These are phyloP conservation scores for Carassius auratus DNA, from an alignment of 2,113 vertebrate species.

Conservation along the genomic window DNA sequence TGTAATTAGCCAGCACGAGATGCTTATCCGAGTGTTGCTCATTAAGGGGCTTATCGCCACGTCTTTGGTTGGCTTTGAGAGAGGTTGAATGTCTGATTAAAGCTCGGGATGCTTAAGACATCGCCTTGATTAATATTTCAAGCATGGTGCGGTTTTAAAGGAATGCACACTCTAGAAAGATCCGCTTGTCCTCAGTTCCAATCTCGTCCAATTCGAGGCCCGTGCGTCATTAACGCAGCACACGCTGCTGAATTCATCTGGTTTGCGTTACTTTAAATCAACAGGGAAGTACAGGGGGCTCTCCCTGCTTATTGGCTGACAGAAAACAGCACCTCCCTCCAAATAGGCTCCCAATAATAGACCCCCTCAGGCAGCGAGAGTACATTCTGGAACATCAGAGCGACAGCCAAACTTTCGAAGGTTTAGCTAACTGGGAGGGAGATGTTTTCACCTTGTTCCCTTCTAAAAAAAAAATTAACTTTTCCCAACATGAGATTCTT, in stretches of 20 bases:
- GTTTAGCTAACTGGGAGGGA: constrained; percentile 52
- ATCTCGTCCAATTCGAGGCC: constrained; percentile 42
- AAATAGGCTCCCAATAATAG: constrained; percentile 56
- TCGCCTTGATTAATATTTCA: constrained; percentile 62
- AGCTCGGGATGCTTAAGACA: constrained; percentile 57
- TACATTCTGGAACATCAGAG: constrained; percentile 51
- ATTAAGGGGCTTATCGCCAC: constrained; percentile 55
- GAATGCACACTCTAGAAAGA: constrained; percentile 52
- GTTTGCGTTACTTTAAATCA: constrained; percentile 59
- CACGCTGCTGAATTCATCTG: constrained; percentile 63
- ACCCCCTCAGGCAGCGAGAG: constrained; percentile 38
- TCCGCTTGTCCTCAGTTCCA: constrained; percentile 46
- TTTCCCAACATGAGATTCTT: constrained; percentile 40
- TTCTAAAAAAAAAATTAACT: constrained; percentile 56
- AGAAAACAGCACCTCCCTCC: constrained; percentile 48
- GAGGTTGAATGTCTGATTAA: constrained; percentile 59
- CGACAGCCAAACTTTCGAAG: constrained; percentile 53
- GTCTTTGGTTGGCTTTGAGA: constrained; percentile 54
- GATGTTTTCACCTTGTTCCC: constrained; percentile 49
- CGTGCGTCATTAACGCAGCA: constrained; percentile 41
- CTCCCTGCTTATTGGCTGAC: constrained; percentile 50
- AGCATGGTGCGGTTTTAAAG: constrained; percentile 47
- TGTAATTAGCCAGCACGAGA: constrained; percentile 55
- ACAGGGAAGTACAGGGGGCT: constrained; percentile 54
- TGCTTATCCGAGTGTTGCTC: constrained; percentile 52